Evolutionary conservation across 2,113 vertebrate species (phyloP).

Genomic region (Felis chaus): DNA sequence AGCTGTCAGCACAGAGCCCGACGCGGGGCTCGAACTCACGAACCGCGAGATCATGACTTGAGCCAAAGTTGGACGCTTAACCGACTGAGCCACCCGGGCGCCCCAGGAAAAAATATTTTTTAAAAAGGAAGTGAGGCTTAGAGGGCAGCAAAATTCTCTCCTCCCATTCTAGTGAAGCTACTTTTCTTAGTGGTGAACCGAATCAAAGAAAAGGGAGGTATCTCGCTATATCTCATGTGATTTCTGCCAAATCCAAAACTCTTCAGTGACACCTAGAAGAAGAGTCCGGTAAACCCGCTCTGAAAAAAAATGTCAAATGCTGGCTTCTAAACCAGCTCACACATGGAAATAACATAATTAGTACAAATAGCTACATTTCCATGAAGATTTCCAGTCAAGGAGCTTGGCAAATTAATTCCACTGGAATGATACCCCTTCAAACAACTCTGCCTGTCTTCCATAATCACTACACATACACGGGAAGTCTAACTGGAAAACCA

Average conservation of each 20-base stretch:
- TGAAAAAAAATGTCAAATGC: neutral
- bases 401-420: neutral
- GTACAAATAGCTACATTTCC: neutral
- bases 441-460: too few relatives aligned
- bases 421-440: neutral
- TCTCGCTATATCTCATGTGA: neutral
- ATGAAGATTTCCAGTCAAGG: neutral
- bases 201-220: neutral
- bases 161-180: neutral
- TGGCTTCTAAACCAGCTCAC: neutral
- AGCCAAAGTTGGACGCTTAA: too few relatives aligned
- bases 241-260: neutral
- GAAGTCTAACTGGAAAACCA: neutral
- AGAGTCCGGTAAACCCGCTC: neutral
- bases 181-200: neutral
- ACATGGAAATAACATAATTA: neutral
- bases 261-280: neutral
- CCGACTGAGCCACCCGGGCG: too few relatives aligned
- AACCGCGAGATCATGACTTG: too few relatives aligned
- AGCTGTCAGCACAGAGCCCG: too few relatives aligned
- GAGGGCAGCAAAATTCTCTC: neutral
- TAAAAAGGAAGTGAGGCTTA: neutral
- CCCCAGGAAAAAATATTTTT: too few relatives aligned
- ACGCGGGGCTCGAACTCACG: fast-evolving
- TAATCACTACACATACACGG: fast-evolving